Percentiles rank a stretch among this genome's conserved stretches.
Evolutionary conservation across 2,113 vertebrate species (phyloP).

Genomic region (Rhipidura dahli): DNA sequence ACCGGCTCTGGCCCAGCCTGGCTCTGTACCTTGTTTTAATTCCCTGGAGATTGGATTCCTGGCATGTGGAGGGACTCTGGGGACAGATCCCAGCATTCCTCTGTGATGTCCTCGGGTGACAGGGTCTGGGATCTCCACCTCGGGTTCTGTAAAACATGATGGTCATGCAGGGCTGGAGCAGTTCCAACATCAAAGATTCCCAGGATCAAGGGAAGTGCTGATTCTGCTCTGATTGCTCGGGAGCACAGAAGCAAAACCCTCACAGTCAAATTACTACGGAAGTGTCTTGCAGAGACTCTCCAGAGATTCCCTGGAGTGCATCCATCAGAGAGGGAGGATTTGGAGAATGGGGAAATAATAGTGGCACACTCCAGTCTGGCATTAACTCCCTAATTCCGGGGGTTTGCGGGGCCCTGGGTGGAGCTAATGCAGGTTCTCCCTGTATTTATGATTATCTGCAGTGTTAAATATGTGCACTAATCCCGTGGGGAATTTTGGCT

Average conservation of each 20-base stretch:
- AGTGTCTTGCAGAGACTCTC: neutral
- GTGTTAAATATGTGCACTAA: neutral
- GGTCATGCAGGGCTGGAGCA: neutral
- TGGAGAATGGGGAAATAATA: neutral
- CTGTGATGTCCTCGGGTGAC: accelerated
- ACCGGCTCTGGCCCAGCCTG: accelerated
- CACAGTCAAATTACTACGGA: neutral
- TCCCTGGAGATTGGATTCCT: neutral
- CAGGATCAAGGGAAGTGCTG: neutral
- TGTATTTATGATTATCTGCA: neutral
- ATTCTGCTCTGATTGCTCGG: neutral
- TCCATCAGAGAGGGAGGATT: neutral
- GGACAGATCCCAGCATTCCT: neutral
- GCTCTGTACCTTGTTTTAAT: neutral
- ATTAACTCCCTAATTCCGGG: neutral
- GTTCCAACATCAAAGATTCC: neutral
- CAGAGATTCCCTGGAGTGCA: slow-evolving; percentile 6
- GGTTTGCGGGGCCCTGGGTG: neutral
- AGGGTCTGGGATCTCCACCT: neutral
- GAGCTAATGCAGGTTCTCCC: neutral
- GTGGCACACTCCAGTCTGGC: neutral
- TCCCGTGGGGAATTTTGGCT: neutral
- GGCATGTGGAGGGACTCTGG: neutral
- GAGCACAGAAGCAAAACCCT: slow-evolving; percentile 1
- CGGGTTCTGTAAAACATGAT: neutral